Conservation (phyloP, 2,888 invertebrate species). For the Criorhina ranunculi region DNA sequence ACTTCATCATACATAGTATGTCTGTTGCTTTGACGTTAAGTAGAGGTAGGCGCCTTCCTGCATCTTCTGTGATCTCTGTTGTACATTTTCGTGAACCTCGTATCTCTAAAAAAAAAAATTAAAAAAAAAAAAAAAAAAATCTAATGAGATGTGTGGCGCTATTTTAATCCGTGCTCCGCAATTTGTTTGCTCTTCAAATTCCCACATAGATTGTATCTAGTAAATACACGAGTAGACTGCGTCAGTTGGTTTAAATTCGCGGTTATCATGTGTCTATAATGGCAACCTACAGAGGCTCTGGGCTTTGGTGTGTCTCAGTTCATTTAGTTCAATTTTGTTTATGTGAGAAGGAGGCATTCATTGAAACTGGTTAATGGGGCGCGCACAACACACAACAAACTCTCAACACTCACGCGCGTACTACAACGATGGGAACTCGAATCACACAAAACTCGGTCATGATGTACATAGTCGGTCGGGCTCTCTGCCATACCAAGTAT, state of each 20-base stretch:
- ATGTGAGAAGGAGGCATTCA: conserved; percentile 15
- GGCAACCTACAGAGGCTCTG: not conserved
- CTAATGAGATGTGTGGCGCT: conserved; percentile 22
- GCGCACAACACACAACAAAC: conserved; percentile 16
- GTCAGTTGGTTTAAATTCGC: conserved; percentile 43
- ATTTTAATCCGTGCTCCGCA: conserved; percentile 38
- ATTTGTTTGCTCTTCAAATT: conserved; percentile 48
- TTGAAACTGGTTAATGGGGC: conserved; percentile 33
- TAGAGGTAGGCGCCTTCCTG: conserved; percentile 66
- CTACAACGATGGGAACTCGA: conserved; percentile 22
- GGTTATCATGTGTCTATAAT: conserved; percentile 20
- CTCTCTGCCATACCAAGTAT: conserved; percentile 48
- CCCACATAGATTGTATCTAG: conserved; percentile 40
- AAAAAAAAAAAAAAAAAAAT: conserved; percentile 4
- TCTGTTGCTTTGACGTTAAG: conserved; percentile 47
- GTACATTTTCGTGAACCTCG: conserved; percentile 17
- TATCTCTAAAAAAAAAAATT: conserved; percentile 18
- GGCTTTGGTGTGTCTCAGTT: conserved; percentile 2
- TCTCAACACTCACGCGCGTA: conserved; percentile 35
- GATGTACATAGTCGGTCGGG: conserved; percentile 45
- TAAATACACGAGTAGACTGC: conserved; percentile 8
- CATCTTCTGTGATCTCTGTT: conserved; percentile 16
- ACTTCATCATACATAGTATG: conserved; percentile 44
- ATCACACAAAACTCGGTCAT: conserved; percentile 59
- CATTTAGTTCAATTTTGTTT: conserved; percentile 23